Percentiles rank a stretch among this genome's conserved stretches.
Evolutionary conservation across 2,888 invertebrate species (phyloP).

Genomic region (Pristionchus fissidentatus): DNA sequence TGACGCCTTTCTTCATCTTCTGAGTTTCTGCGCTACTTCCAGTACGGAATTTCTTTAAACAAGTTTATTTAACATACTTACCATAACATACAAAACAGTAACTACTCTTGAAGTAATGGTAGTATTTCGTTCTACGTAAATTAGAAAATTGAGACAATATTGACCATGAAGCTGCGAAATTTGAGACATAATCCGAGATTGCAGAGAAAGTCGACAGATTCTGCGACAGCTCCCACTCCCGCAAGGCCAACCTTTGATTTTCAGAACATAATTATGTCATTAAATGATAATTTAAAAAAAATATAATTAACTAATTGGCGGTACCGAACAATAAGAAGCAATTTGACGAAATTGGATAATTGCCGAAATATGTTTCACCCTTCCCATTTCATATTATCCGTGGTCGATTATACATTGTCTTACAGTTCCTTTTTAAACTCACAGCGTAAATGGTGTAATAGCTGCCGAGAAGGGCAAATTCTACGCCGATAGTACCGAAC

Average conservation of each 20-base stretch:
- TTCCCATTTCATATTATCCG: too few relatives aligned
- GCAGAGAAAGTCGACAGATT: not conserved
- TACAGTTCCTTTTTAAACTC: too few relatives aligned
- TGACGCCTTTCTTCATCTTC: not conserved
- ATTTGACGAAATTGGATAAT: too few relatives aligned
- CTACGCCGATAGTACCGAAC: not conserved
- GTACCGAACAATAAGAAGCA: too few relatives aligned
- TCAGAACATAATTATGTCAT: too few relatives aligned
- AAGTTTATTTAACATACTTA: too few relatives aligned
- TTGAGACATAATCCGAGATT: not conserved
- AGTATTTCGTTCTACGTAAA: too few relatives aligned
- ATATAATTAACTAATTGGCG: too few relatives aligned
- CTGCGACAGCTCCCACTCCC: not conserved
- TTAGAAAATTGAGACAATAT: not conserved
- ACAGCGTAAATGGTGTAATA: not conserved
- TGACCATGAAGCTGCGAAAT: slow-evolving; percentile 9
- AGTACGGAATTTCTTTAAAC: not conserved
- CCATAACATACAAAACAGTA: too few relatives aligned
- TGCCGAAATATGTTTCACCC: too few relatives aligned
- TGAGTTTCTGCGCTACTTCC: not conserved
- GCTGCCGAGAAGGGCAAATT: not conserved
- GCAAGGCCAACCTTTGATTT: not conserved
- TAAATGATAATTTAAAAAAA: too few relatives aligned
- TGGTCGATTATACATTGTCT: too few relatives aligned
- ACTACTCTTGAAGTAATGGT: not conserved